Conservation (phyloP, 2,888 invertebrate genomes). For the Microctonus aethiopoides region DNA sequence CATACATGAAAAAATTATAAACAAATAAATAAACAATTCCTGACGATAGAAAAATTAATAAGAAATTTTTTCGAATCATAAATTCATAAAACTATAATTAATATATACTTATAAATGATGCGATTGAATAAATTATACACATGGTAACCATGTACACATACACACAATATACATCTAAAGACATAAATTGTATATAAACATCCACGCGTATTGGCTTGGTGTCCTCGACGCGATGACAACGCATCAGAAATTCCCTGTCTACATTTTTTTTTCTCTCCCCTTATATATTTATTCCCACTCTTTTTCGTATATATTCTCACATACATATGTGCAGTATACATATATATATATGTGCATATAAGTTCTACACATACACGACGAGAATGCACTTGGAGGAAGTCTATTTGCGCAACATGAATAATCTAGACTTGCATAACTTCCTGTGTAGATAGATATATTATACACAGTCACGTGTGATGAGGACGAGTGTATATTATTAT, state of each 20-base stretch:
- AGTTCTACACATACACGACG: background rate
- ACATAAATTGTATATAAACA: background rate
- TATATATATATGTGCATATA: background rate
- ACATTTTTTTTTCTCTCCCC: background rate
- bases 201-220: background rate
- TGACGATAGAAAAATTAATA: too few species aligned
- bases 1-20: too few species aligned
- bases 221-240: background rate
- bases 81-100: too few species aligned
- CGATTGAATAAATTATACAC: background rate
- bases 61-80: too few species aligned
- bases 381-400: constrained; percentile 45
- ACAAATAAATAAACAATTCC: too few species aligned
- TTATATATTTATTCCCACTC: background rate
- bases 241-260: background rate
- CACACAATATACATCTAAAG: too few species aligned
- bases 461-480: constrained; percentile 10
- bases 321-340: too few species aligned
- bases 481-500: background rate
- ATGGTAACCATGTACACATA: background rate
- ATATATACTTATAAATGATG: too few species aligned
- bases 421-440: constrained; percentile 54
- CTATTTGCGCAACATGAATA: constrained; percentile 52
- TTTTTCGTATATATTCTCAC: background rate
- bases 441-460: constrained; percentile 17